A percentile compares a stretch with the other conserved stretches of the same genome.
Conservation (phyloP, 2,797 vertebrate species). For the Pelochelys cantorii region DNA sequence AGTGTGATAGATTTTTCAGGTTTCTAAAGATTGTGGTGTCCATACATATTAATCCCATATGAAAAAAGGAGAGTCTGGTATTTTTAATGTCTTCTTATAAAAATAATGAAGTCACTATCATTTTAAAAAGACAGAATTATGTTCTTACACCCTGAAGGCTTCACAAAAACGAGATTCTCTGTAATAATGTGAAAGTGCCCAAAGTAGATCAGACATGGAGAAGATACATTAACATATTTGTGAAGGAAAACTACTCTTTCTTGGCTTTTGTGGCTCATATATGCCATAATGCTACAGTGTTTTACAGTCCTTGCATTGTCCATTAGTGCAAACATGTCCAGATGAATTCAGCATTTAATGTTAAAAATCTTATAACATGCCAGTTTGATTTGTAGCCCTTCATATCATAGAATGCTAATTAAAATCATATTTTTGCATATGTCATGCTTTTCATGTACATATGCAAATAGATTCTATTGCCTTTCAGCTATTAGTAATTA, state of each 20-base stretch:
- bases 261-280: conserved; percentile 54
- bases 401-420: conserved; percentile 97
- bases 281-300: conserved; percentile 39
- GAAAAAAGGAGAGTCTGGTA: conserved; percentile 79
- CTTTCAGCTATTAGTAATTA: conserved; percentile 99
- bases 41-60: conserved; percentile 13
- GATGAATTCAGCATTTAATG: conserved; percentile 88
- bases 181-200: conserved; percentile 58
- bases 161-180: conserved; percentile 71
- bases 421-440: conserved; percentile 98
- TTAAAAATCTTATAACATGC: conserved; percentile 93
- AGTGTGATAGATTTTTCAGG: conserved; percentile 42
- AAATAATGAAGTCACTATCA: conserved; percentile 81
- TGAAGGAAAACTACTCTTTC: conserved; percentile 46
- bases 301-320: conserved; percentile 67
- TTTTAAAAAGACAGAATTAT: conserved; percentile 71
- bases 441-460: conserved; percentile 95
- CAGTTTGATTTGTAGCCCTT: conserved; percentile 95
- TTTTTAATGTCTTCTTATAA: conserved; percentile 82
- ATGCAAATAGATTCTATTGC: conserved; percentile 95
- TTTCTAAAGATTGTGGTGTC: conserved; percentile 34
- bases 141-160: conserved; percentile 80
- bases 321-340: conserved; percentile 82
- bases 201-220: conserved; percentile 54
- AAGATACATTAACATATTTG: conserved; percentile 60